Conservation (phyloP, 1,140 invertebrate genomes). For the Bombus turneri region DNA sequence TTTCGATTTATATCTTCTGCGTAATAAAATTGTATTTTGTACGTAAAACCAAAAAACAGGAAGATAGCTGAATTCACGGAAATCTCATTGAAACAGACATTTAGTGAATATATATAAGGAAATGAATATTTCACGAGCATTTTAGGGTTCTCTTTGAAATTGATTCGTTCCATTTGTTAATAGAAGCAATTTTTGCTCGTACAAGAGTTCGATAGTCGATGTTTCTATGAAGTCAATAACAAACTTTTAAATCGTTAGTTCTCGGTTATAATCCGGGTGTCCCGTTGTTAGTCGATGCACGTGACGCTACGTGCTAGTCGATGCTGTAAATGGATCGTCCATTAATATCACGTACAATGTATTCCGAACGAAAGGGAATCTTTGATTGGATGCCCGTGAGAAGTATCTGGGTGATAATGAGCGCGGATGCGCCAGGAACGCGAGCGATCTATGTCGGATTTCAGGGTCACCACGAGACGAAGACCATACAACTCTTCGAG, state of each 20-base stretch:
- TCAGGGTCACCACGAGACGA: conserved; percentile 55
- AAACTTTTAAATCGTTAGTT: not conserved
- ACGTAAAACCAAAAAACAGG: not conserved
- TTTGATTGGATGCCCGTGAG: not conserved
- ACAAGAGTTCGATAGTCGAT: not conserved
- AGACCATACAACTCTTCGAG: conserved; percentile 46
- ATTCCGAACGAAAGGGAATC: not conserved
- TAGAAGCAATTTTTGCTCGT: not conserved
- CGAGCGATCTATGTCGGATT: conserved; percentile 41
- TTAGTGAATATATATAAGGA: not conserved
- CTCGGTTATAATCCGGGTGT: not conserved
- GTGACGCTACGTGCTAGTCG: not conserved
- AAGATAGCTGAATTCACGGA: not conserved
- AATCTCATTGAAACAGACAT: not conserved
- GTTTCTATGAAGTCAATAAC: not conserved
- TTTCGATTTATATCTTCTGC: conserved; percentile 1
- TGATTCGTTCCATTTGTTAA: not conserved
- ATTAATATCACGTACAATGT: not conserved
- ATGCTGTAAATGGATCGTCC: not conserved
- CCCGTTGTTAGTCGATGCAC: not conserved
- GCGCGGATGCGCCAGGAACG: not conserved
- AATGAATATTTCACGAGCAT: not conserved
- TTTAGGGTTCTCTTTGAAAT: not conserved
- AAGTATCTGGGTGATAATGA: not conserved
- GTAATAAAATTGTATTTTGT: not conserved